A percentile compares a stretch with the other conserved stretches of the same genome.
phyloP scores from a whole-genome alignment of 2,888 invertebrate genomes.

The Ectemnius continuus region DNA sequence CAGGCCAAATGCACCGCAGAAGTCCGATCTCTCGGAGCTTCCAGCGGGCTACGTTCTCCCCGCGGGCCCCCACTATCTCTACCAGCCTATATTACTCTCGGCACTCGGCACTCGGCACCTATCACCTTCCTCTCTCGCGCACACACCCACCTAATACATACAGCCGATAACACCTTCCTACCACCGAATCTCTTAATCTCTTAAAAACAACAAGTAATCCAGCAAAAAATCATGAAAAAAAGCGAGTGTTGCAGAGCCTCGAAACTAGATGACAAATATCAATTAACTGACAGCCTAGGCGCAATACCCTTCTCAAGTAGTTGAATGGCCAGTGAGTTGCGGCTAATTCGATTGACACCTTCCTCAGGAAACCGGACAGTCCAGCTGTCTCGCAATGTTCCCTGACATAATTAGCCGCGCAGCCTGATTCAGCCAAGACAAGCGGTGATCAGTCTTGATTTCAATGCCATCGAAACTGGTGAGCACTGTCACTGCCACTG shows the following conservation, averaged over 20 bases:
- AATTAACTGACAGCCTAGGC: no score
- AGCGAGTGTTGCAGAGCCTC: no score
- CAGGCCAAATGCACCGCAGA: conserved; percentile 50
- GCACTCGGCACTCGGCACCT: conserved; percentile 17
- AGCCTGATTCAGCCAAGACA: neutral
- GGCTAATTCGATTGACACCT: conserved; percentile 56
- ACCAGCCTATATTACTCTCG: conserved; percentile 46
- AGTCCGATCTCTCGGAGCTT: conserved; percentile 1
- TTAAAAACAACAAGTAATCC: no score
- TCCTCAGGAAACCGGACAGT: conserved; percentile 34
- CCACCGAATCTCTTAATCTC: conserved; percentile 1
- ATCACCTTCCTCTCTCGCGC: conserved; percentile 24
- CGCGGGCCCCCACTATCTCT: conserved; percentile 16
- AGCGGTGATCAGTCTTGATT: no score
- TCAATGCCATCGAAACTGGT: no score
- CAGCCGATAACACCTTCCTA: conserved; percentile 1
- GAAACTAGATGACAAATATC: neutral
- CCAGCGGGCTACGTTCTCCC: conserved; percentile 32
- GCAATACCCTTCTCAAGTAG: neutral
- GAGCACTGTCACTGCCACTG: no score
- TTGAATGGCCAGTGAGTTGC: neutral
- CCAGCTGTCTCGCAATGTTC: conserved; percentile 11
- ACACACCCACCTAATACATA: conserved; percentile 32
- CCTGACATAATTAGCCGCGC: conserved; percentile 18
- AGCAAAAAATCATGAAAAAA: no score